Evolutionary conservation across 2,797 vertebrate species (phyloP).

Genomic region (Mormyrus hasselquistii): DNA sequence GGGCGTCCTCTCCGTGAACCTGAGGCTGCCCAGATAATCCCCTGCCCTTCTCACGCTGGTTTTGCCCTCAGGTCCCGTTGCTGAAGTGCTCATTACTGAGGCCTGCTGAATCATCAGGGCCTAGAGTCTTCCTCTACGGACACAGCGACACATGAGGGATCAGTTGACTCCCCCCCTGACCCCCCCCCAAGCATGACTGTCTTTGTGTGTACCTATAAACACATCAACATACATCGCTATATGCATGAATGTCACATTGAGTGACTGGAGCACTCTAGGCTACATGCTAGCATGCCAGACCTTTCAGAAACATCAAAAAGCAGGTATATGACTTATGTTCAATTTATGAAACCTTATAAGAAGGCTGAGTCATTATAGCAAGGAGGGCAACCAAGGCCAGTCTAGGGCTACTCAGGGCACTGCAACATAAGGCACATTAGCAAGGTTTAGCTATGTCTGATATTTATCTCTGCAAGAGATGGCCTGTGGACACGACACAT

Average conservation of each 20-base stretch:
- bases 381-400: constrained; percentile 48
- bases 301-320: neutral
- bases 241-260: neutral
- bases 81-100: neutral
- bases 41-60: neutral
- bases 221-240: neutral
- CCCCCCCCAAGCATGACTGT: constrained; percentile 22
- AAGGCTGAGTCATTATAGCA: constrained; percentile 31
- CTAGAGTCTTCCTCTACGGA: neutral
- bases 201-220: neutral
- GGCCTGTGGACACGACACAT: constrained; percentile 46
- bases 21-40: constrained; percentile 41
- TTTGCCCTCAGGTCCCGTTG: neutral
- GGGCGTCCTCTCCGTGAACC: constrained; percentile 37
- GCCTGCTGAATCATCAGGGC: neutral
- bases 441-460: constrained; percentile 45
- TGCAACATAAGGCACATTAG: constrained; percentile 56
- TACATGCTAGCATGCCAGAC: neutral
- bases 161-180: neutral
- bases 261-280: neutral
- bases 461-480: constrained; percentile 53
- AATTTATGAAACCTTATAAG: neutral
- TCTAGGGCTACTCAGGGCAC: constrained; percentile 17
- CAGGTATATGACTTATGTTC: neutral
- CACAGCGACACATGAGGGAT: neutral